Percentiles rank a stretch among this genome's conserved stretches.
phyloP scores from a whole-genome alignment of 2,797 vertebrate species.

The Crypturellus tataupa region DNA sequence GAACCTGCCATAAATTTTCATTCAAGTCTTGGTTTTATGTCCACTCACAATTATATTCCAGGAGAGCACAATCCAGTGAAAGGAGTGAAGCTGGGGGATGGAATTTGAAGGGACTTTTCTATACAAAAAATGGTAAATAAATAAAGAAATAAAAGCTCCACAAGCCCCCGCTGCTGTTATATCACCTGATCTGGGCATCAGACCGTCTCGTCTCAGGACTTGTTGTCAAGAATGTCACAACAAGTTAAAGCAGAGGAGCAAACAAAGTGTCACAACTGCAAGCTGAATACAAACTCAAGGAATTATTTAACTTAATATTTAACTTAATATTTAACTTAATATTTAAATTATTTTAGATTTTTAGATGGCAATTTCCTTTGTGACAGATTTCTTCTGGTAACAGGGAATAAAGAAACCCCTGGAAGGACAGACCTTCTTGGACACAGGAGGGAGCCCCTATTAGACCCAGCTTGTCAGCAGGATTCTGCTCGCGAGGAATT shows the following conservation, averaged over 20 bases:
- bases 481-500: conserved; percentile 3
- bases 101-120: background rate
- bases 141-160: background rate
- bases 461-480: background rate
- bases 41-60: accelerated
- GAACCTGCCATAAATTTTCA: background rate
- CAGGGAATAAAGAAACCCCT: background rate
- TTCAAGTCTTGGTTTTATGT: background rate
- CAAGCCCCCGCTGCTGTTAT: accelerated
- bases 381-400: background rate
- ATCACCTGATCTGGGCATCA: background rate
- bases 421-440: background rate
- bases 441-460: conserved; percentile 17
- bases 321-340: too few relatives aligned
- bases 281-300: background rate
- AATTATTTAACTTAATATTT: background rate
- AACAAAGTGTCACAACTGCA: accelerated
- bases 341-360: background rate
- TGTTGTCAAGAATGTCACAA: background rate
- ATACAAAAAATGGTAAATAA: background rate
- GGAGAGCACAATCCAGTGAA: background rate
- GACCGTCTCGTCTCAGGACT: background rate
- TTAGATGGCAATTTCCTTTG: background rate
- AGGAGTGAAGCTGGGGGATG: background rate
- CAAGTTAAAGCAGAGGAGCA: background rate